Evolutionary conservation across 2,797 vertebrate species (phyloP).

Genomic region (Pseudochromis fuscus): DNA sequence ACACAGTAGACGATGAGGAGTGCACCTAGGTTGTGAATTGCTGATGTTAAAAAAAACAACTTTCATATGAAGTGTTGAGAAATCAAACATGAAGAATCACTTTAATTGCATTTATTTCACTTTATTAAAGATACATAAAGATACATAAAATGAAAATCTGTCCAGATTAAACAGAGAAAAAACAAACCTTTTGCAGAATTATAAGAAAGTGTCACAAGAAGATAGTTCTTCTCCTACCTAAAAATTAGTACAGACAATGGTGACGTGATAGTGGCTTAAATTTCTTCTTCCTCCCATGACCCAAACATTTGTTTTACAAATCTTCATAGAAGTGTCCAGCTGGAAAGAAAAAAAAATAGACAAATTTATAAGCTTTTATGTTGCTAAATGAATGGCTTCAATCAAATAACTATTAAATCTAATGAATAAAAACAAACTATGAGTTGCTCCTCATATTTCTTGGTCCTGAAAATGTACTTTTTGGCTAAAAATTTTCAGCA

Average conservation of each 20-base stretch:
- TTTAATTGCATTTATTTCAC: conserved; percentile 44
- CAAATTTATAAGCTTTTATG: too few species aligned
- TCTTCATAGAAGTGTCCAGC: conserved; percentile 70
- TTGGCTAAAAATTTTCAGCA: conserved; percentile 5
- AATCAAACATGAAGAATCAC: conserved; percentile 2
- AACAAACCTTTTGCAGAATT: conserved; percentile 19
- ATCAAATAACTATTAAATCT: background rate
- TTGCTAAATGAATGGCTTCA: background rate
- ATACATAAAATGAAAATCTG: conserved; percentile 21
- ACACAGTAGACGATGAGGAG: background rate
- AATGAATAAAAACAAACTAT: background rate
- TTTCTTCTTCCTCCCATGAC: conserved; percentile 7
- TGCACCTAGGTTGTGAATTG: background rate
- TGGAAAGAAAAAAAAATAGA: conserved; percentile 45
- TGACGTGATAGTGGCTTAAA: conserved; percentile 29
- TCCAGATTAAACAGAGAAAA: conserved; percentile 26
- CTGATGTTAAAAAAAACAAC: conserved; percentile 1
- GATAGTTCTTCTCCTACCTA: conserved; percentile 17
- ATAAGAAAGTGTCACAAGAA: conserved; percentile 9
- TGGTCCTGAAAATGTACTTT: conserved; percentile 1
- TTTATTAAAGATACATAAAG: conserved; percentile 18
- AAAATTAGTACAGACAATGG: conserved; percentile 39
- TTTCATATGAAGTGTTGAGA: background rate
- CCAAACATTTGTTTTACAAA: conserved; percentile 54
- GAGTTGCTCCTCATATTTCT: background rate